These are phyloP conservation scores for Symphodus melops DNA, from an alignment of 2,113 vertebrate genomes.

Conservation along the genomic window DNA sequence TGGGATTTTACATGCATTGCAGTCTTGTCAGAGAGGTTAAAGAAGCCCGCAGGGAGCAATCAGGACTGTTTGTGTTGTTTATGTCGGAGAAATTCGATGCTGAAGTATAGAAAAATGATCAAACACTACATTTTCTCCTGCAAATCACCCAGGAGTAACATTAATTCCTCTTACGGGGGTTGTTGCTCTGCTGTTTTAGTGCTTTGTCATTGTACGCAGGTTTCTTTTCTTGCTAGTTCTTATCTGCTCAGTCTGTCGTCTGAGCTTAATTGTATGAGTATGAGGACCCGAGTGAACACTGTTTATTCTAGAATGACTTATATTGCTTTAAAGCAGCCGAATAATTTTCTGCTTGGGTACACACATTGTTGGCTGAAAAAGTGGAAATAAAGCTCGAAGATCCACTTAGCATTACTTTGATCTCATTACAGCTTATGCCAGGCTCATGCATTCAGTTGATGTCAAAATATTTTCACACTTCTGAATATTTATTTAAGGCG, in stretches of 20 bases:
- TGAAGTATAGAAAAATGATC: constrained; percentile 13
- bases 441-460: constrained; percentile 73
- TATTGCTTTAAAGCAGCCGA: constrained; percentile 78
- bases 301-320: constrained; percentile 75
- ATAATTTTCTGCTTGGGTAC: constrained; percentile 78
- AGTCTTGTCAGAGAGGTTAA: constrained; percentile 31
- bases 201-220: constrained; percentile 52
- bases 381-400: constrained; percentile 80
- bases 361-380: constrained; percentile 78
- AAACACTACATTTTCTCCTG: constrained; percentile 16
- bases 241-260: constrained; percentile 70
- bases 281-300: constrained; percentile 56
- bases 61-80: constrained; percentile 18
- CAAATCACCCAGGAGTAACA: constrained; percentile 19
- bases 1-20: neutral
- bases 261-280: constrained; percentile 68
- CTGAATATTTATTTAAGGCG: constrained; percentile 75
- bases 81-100: constrained; percentile 31
- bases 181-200: constrained; percentile 36
- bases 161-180: constrained; percentile 18
- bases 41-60: constrained; percentile 30
- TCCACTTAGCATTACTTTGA: constrained; percentile 84
- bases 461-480: constrained; percentile 76
- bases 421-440: constrained; percentile 80
- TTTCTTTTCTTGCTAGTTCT: constrained; percentile 58